Conservation (phyloP, 2,797 vertebrate genomes). For the Acridotheres tristis region DNA sequence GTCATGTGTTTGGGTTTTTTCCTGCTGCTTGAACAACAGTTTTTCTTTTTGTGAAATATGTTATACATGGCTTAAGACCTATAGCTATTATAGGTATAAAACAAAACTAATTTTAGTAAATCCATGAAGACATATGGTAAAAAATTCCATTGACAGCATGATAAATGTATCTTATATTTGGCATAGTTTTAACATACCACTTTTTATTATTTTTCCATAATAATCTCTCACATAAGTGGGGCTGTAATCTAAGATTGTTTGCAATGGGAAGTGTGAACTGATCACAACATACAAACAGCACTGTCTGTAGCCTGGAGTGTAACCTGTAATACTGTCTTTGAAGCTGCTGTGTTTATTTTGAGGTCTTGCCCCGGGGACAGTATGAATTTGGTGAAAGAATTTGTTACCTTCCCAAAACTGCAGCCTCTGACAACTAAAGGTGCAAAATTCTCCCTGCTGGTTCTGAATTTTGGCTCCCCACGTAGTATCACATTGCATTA, state of each 20-base stretch:
- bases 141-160: slow-evolving; percentile 30
- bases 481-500: background rate
- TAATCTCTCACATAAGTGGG: background rate
- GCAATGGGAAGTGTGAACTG: slow-evolving; percentile 11
- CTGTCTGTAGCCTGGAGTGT: background rate
- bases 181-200: slow-evolving; percentile 21
- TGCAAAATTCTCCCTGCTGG: background rate
- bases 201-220: slow-evolving; percentile 46
- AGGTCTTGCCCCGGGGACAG: background rate
- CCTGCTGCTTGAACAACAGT: background rate
- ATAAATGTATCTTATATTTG: slow-evolving; percentile 51
- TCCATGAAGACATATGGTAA: slow-evolving; percentile 5
- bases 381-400: background rate
- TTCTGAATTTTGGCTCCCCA: slow-evolving; percentile 5
- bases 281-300: background rate
- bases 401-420: background rate
- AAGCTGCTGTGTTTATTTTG: background rate
- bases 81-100: slow-evolving; percentile 8
- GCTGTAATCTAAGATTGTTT: slow-evolving; percentile 5
- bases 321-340: background rate
- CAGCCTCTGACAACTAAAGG: background rate
- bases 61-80: background rate
- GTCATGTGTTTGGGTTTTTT: background rate
- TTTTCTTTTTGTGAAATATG: background rate
- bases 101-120: background rate